Evolutionary conservation across 2,888 invertebrate genomes (phyloP), one percentile per base, ranked within the genome.

Genomic region (Pristionchus maxplancki): DNA sequence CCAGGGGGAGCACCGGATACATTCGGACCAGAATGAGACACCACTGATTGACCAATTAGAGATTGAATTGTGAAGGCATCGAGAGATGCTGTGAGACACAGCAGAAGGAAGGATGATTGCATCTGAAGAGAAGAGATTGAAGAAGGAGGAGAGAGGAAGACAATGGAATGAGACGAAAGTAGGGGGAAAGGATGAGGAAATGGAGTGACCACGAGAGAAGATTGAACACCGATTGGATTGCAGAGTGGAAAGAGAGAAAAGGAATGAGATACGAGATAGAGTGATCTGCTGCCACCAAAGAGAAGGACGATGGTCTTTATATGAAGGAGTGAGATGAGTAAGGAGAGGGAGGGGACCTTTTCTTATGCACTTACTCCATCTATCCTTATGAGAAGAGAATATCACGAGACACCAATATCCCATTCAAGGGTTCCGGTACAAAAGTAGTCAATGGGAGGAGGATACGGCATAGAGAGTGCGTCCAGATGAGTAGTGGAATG

Each of bases 11-110:
- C 88, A n/a, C 53, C 74, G 4, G 28, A 28, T 40, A 88, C 11
- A 62, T 34, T 40, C 24, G 88, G 88, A 78, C 88, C 88, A 44
- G 88, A 88, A 44, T 88, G 88, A 58, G 88, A 88, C 2, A 88
- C 62, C 15, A 37, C 37, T 58, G 82, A 24, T 50, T 50, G 53
- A 34, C 82, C 82, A 20, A 37, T 83, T 17, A 83, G 82, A 53
- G 53, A 53, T 40, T 28, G 9, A 15, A 85, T 28, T 17, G 85
- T 37, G 85, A 85, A 64, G n/a, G 62, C 40, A 87, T 53, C 87
- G 8, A 87, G n/a, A 48, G 78, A 78, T 44, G 87, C 48, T 3
- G 74, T 24, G 67, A 53, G 53, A 74, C 20, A 71, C 6, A 62
- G 53, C 24, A 87, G 71, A 71, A 74, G 31, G 50, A 71, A 74